phyloP scores from a whole-genome alignment of 2,113 vertebrate genomes.

The Lota lota region DNA sequence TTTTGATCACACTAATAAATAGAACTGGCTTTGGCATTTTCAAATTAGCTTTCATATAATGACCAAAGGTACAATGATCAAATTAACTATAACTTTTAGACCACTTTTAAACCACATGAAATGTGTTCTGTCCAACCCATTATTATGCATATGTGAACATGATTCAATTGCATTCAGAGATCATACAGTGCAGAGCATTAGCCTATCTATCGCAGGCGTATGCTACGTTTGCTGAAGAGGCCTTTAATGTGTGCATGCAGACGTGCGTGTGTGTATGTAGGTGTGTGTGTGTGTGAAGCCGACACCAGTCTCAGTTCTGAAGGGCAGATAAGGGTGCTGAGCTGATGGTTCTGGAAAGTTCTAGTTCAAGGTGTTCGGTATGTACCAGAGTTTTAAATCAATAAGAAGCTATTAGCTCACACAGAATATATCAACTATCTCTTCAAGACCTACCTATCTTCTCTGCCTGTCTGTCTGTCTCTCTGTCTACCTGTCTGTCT shows the following conservation, averaged over 20 bases:
- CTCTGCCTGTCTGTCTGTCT: constrained; percentile 4
- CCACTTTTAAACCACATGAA: too few relatives aligned
- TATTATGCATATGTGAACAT: too few relatives aligned
- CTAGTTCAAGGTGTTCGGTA: constrained; percentile 20
- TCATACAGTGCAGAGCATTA: too few relatives aligned
- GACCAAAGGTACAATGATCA: too few relatives aligned
- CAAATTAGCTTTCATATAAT: too few relatives aligned
- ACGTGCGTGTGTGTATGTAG: constrained; percentile 8
- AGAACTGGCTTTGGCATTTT: too few relatives aligned
- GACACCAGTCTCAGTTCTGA: background rate
- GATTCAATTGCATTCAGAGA: too few relatives aligned
- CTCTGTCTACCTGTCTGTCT: background rate
- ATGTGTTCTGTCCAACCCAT: too few relatives aligned
- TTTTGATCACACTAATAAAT: background rate
- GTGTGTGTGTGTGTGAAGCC: background rate
- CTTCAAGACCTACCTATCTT: constrained; percentile 6
- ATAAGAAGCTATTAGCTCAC: constrained; percentile 34
- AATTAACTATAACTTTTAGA: too few relatives aligned
- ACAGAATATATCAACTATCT: constrained; percentile 28
- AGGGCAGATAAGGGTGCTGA: constrained; percentile 18
- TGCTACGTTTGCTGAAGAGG: background rate
- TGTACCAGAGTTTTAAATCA: constrained; percentile 37
- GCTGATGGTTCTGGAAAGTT: constrained; percentile 30
- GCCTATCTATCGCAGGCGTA: background rate
- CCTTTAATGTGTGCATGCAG: background rate